Evolutionary conservation across 1,140 invertebrate species (phyloP).

Genomic region (Anoplolepis gracilipes): DNA sequence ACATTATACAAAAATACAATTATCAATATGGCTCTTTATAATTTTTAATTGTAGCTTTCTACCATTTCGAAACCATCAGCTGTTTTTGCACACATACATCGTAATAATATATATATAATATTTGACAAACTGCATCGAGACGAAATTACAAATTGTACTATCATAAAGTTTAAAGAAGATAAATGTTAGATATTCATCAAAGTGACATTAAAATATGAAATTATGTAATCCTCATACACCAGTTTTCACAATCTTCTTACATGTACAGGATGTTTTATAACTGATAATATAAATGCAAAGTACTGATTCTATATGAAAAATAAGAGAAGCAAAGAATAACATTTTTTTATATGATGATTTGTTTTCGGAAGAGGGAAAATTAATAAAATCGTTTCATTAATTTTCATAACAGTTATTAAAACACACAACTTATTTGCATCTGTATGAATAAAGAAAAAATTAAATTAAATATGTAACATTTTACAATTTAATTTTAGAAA

Average conservation of each 20-base stretch:
- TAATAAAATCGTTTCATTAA: too few relatives aligned
- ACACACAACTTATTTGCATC: background rate
- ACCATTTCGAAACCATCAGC: background rate
- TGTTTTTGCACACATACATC: background rate
- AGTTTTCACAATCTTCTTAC: background rate
- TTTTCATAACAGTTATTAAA: conserved; percentile 13
- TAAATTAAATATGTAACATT: background rate
- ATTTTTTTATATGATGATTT: background rate
- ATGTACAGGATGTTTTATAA: background rate
- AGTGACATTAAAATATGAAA: background rate
- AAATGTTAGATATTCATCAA: background rate
- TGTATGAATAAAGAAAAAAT: conserved; percentile 8
- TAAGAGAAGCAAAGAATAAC: background rate
- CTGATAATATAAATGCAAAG: background rate
- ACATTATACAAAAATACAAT: background rate
- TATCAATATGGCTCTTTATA: background rate
- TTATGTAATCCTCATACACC: background rate
- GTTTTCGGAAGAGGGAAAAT: background rate
- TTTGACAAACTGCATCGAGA: background rate
- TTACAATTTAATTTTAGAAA: background rate
- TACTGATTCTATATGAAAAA: background rate
- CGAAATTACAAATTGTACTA: conserved; percentile 15
- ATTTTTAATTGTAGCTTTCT: background rate
- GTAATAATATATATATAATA: background rate
- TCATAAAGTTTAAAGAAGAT: background rate